Conservation (phyloP, 2,888 invertebrate species). For the Mythimna lalbum region DNA sequence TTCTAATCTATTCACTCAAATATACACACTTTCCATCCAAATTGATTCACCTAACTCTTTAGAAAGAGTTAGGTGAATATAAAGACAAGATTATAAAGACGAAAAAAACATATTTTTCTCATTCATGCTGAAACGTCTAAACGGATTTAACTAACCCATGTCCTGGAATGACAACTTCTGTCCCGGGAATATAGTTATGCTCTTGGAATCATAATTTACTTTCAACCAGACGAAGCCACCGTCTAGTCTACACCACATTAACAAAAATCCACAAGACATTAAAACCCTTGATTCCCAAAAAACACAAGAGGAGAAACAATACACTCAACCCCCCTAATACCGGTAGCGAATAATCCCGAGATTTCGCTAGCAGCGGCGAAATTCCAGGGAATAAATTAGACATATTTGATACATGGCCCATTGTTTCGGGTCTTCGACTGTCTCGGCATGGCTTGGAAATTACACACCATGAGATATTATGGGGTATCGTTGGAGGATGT, state of each 20-base stretch:
- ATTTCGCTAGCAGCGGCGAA: constrained; percentile 53
- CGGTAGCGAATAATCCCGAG: constrained; percentile 59
- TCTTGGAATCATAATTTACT: too few species aligned
- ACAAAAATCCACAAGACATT: constrained; percentile 42
- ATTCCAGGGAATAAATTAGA: constrained; percentile 64
- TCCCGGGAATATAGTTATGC: too few species aligned
- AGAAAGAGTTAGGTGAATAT: too few species aligned
- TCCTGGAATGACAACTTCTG: too few species aligned
- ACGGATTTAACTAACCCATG: too few species aligned
- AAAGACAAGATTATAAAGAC: too few species aligned
- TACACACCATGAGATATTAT: constrained; percentile 55
- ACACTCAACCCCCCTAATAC: constrained; percentile 52
- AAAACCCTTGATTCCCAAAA: constrained; percentile 35
- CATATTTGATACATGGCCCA: constrained; percentile 65
- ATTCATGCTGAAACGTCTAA: too few species aligned
- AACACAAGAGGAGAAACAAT: constrained; percentile 50
- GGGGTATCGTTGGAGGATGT: constrained; percentile 29
- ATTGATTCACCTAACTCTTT: too few species aligned
- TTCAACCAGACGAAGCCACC: too few species aligned
- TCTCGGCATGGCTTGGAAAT: constrained; percentile 52
- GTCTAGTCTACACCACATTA: background rate
- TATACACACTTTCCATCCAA: too few species aligned
- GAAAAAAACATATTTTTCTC: too few species aligned
- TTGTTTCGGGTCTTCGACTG: constrained; percentile 60
- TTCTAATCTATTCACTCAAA: too few species aligned